These are phyloP conservation scores for Drosophila biarmipes DNA, from an alignment of 1,140 invertebrate species.

Conservation along the genomic window DNA sequence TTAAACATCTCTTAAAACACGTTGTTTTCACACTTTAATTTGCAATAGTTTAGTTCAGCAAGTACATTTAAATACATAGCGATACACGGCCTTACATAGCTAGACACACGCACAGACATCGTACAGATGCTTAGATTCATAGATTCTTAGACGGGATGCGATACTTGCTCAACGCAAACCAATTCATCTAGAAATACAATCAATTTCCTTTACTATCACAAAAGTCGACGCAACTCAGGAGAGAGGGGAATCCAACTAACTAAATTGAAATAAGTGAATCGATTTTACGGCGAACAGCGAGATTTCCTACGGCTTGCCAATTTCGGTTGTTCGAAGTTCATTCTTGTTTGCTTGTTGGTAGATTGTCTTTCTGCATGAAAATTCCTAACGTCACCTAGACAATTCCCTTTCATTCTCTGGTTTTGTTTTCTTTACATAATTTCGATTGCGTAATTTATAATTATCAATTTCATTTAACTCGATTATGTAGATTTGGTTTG, in stretches of 20 bases:
- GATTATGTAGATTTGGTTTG: constrained; percentile 48
- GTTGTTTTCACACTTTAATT: constrained; percentile 64
- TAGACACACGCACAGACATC: constrained; percentile 25
- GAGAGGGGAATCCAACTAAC: constrained; percentile 43
- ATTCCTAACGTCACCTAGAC: constrained; percentile 50
- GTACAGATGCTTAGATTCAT: constrained; percentile 15
- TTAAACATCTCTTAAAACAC: constrained; percentile 34
- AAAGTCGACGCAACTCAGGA: constrained; percentile 67
- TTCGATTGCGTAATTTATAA: constrained; percentile 43
- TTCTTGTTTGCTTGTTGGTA: constrained; percentile 40
- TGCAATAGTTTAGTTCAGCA: constrained; percentile 70
- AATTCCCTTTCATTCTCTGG: constrained; percentile 20
- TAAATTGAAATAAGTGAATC: constrained; percentile 43
- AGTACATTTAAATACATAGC: constrained; percentile 72
- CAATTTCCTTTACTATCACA: constrained; percentile 75
- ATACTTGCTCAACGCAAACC: constrained; percentile 47
- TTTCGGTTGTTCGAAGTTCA: constrained; percentile 30
- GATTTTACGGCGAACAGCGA: constrained; percentile 30
- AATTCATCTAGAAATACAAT: constrained; percentile 67
- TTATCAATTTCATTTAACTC: constrained; percentile 36
- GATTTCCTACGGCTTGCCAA: constrained; percentile 41
- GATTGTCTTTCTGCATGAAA: constrained; percentile 73
- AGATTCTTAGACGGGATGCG: constrained; percentile 32
- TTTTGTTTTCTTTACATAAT: constrained; percentile 12
- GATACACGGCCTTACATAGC: constrained; percentile 48